phyloP scores from a whole-genome alignment of 2,113 vertebrate species.

The Pachypanchax playfairii region DNA sequence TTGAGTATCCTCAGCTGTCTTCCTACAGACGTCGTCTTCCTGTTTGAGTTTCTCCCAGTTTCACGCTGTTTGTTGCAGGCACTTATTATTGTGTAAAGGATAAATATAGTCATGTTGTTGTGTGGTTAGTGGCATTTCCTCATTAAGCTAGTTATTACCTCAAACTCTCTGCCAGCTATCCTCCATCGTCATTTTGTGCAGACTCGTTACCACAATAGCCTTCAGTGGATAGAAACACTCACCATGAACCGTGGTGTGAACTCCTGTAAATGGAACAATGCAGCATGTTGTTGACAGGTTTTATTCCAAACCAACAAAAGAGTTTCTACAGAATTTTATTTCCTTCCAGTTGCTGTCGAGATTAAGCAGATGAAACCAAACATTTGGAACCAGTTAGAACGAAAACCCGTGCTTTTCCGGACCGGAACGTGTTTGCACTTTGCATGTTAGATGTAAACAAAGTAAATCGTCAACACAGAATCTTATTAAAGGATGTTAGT shows the following conservation, averaged over 20 bases:
- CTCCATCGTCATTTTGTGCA: conserved; percentile 43
- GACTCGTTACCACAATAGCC: conserved; percentile 51
- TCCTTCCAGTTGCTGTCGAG: conserved; percentile 74
- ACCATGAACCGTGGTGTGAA: conserved; percentile 27
- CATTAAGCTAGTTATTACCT: conserved; percentile 64
- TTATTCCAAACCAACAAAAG: conserved; percentile 26
- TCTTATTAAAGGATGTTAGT: conserved; percentile 45
- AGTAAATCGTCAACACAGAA: conserved; percentile 53
- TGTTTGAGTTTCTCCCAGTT: conserved; percentile 34
- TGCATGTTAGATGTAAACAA: conserved; percentile 66
- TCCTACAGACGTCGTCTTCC: conserved; percentile 71
- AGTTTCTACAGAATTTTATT: conserved; percentile 61
- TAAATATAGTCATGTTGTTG: conserved; percentile 32
- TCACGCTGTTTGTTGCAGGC: conserved; percentile 20
- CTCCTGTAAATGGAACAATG: conserved; percentile 9
- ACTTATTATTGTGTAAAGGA: conserved; percentile 33
- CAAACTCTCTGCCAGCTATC: conserved; percentile 45
- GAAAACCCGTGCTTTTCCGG: conserved; percentile 35
- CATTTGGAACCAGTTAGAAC: conserved; percentile 63
- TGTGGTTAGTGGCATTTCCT: conserved; percentile 51
- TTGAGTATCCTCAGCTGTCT: conserved; percentile 63
- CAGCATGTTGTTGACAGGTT: conserved; percentile 8
- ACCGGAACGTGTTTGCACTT: conserved; percentile 65
- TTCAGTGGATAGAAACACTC: conserved; percentile 54
- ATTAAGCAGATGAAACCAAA: conserved; percentile 78